Percentiles rank a stretch among this genome's conserved stretches.
These are phyloP conservation scores for Odontothrips loti DNA, from an alignment of 2,888 invertebrate genomes.

Conservation along the genomic window DNA sequence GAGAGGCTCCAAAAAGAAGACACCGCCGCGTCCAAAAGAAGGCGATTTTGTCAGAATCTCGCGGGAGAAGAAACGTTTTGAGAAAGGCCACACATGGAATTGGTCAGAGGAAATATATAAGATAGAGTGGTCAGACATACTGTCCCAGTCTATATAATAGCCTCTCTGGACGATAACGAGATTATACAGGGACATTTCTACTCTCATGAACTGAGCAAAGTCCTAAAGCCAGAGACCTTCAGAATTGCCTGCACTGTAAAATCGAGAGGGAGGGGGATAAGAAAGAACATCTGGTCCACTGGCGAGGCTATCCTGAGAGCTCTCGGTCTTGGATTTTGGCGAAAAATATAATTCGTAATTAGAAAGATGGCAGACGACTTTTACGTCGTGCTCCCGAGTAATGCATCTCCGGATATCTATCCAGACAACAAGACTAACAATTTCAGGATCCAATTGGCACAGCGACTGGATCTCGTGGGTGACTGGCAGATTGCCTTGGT, in stretches of 20 bases:
- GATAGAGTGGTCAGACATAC: conserved; percentile 34
- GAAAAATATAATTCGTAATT: too few relatives aligned
- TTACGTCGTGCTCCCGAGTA: not conserved
- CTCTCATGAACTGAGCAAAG: conserved; percentile 38
- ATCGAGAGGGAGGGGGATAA: not conserved
- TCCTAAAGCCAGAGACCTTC: conserved; percentile 33
- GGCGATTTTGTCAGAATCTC: conserved; percentile 34
- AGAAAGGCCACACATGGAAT: conserved; percentile 35
- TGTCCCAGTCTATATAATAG: conserved; percentile 39
- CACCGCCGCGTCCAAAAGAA: not conserved
- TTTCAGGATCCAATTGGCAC: conserved; percentile 9
- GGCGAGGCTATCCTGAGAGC: too few relatives aligned
- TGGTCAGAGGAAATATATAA: conserved; percentile 41
- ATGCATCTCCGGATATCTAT: not conserved
- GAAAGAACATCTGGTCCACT: too few relatives aligned
- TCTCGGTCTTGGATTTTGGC: too few relatives aligned
- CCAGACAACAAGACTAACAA: not conserved
- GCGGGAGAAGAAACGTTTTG: too few relatives aligned
- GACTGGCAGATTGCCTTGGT: conserved; percentile 9
- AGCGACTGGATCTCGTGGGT: conserved; percentile 13
- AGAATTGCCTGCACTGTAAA: conserved; percentile 38
- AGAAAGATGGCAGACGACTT: not conserved
- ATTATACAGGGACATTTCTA: conserved; percentile 40
- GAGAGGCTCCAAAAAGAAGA: not conserved
- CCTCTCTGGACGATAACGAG: conserved; percentile 37